Base-by-base conservation (phyloP, 1,140 invertebrate species). In the Globodera ellingtonae region DNA sequence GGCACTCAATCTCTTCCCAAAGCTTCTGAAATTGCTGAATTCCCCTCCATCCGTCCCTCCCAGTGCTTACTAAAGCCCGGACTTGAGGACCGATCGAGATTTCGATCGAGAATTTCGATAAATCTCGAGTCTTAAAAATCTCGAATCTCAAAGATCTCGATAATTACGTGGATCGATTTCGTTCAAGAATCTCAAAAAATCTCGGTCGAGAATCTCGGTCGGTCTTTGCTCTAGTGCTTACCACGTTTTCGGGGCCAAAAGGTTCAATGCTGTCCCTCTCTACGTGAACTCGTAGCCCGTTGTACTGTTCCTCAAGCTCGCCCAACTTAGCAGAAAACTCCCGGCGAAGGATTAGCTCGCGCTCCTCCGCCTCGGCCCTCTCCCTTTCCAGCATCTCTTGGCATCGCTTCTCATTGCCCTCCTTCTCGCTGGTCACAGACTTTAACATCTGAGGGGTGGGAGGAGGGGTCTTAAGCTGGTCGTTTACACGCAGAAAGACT, bases 291-390 rank as follows among this genome's bases (percentile, higher is more conserved):
- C 84, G 80, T 6, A 88, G 79, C 44, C 71, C 81, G 66, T 86
- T 88, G 74, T 88, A 89, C 71, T 88, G 87, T 52, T 88, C 88
- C 78, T 88, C 87, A 4, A 89, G 72, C 67, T 88, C 86, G 82
- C 88, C 89, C 46, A 88, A 78, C 72, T 89, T 89, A 13, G 71
- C 76, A 24, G 80, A 86, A 77, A 88, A 89, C 62, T 89, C 88
- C 52, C 84, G 80, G 44, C 84, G 85, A 73, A 88, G 84, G 3
- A 80, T 72, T 46, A 82, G 79, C 52, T 88, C 87, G 62, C 87
- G 72, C 47, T 80, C 82, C 65, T 88, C 88, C 24, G 86, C 86
- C 65, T 85, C 77, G 15, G 74, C 78, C 35, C 83, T 46, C 81
- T 89, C 87, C 65, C 80, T 81, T 44, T 83, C 78, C 46, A 88